Base-by-base conservation (phyloP, 92 coral and sea anemone genomes). In the Diadumene lineata region DNA sequence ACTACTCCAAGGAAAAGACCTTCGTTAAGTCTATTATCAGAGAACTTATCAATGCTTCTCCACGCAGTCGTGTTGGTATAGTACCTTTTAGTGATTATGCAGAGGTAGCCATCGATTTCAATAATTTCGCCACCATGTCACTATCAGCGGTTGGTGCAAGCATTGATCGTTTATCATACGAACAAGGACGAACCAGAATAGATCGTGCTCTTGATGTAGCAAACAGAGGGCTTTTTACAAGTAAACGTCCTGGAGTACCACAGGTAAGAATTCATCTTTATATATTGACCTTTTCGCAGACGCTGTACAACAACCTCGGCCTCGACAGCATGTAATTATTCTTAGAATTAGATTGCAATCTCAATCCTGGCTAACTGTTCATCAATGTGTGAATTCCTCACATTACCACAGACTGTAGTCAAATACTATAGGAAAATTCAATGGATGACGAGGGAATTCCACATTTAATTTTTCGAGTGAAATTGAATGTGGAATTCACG, bases 71-170 rank as follows among this genome's bases (percentile, higher is more conserved):
- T 66, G 89, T 87, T 15, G 98, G 97, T 25, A 83, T 94, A 22
- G 75, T 94, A 24, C 85, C 81, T 27, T 94, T 91, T 79, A 94
- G 98, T 64, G 97, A 96, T 79, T 74, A 77, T 25, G 88, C 94
- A n/a, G 88, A 79, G 38, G 76, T 96, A 27, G 88, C 87, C 9
- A 78, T 92, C 78, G 85, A 83, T 64, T 85, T 96, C 43, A 79
- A 71, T 15, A 84, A 86, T 53, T 91, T 84, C 70, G 64, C 73
- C 32, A 51, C 85, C 0, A 81, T 84, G 86, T 56, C 84, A 22
- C 38, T 78, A 31, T 74, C 75, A 44, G 78, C 82, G n/a, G 86
- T 96, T 34, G 92, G 81, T 56, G 66, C 79, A 48, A 81, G 73
- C 1, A 82, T 92, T 7, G 92, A 88, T 64, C 64, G 81, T 29